Evolutionary conservation across 2,888 invertebrate genomes (phyloP).

Genomic region (Callinectes sapidus): DNA sequence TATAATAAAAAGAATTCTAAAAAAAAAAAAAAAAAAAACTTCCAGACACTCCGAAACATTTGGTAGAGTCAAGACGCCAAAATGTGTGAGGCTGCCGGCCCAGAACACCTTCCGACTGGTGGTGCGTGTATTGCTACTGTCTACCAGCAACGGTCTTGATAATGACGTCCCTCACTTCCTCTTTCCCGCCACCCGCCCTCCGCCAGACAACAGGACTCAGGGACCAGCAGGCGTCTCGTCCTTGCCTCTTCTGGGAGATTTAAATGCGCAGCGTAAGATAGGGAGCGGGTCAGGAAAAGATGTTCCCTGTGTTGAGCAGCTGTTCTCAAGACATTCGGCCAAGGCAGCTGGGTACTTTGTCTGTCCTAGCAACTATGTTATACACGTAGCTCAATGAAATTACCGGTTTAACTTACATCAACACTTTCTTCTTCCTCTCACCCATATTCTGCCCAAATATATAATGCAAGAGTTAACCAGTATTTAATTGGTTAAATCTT

Average conservation of each 20-base stretch:
- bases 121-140: neutral
- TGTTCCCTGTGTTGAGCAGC: neutral
- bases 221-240: neutral
- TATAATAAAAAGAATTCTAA: too few relatives aligned
- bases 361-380: too few relatives aligned
- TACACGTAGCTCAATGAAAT: too few relatives aligned
- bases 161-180: conserved; percentile 33
- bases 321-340: neutral
- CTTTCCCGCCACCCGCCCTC: conserved; percentile 9
- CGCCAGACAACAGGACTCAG: neutral
- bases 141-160: neutral
- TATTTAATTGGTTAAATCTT: too few relatives aligned
- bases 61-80: too few relatives aligned
- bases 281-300: neutral
- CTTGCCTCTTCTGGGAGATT: neutral
- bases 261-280: neutral
- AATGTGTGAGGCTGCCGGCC: neutral
- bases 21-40: too few relatives aligned
- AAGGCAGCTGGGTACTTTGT: neutral
- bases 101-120: neutral
- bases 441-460: too few relatives aligned
- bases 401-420: too few relatives aligned
- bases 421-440: too few relatives aligned
- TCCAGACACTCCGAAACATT: too few relatives aligned
- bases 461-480: too few relatives aligned